Evolutionary conservation across 2,888 invertebrate genomes (phyloP).

Genomic region (Acrocera orbiculus): DNA sequence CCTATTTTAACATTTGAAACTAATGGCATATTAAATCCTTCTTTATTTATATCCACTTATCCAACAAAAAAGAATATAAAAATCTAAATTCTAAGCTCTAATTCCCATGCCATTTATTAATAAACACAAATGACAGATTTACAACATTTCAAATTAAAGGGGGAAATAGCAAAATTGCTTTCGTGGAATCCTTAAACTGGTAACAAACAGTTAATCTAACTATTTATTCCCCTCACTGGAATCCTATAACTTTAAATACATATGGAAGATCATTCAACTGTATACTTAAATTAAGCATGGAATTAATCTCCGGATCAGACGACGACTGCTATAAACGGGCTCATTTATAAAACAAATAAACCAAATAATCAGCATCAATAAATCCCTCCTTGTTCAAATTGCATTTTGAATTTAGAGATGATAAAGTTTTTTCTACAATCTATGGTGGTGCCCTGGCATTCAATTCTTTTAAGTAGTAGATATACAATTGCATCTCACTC

Average conservation of each 20-base stretch:
- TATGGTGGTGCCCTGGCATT: no score
- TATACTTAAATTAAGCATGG: slow-evolving; percentile 9
- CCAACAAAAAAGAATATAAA: no score
- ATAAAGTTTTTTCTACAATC: not conserved
- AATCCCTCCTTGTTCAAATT: slow-evolving; percentile 13
- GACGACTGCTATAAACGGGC: slow-evolving; percentile 11
- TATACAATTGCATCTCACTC: no score
- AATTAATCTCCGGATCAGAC: slow-evolving; percentile 12
- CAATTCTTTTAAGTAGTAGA: no score
- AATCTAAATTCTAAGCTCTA: no score
- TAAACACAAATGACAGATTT: no score
- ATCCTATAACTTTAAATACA: not conserved
- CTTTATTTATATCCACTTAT: no score
- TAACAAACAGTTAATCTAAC: not conserved
- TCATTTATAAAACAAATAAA: slow-evolving; percentile 14
- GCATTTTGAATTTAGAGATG: no score
- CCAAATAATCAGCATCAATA: slow-evolving; percentile 13
- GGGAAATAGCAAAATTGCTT: not conserved
- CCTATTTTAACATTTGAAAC: no score
- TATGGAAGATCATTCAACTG: slow-evolving; percentile 4
- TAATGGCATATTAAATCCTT: no score
- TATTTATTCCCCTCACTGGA: not conserved
- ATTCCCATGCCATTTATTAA: no score
- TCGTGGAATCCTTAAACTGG: not conserved
- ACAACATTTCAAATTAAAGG: not conserved